phyloP scores from a whole-genome alignment of 1,140 invertebrate genomes.

The Rhopalosiphum padi region DNA sequence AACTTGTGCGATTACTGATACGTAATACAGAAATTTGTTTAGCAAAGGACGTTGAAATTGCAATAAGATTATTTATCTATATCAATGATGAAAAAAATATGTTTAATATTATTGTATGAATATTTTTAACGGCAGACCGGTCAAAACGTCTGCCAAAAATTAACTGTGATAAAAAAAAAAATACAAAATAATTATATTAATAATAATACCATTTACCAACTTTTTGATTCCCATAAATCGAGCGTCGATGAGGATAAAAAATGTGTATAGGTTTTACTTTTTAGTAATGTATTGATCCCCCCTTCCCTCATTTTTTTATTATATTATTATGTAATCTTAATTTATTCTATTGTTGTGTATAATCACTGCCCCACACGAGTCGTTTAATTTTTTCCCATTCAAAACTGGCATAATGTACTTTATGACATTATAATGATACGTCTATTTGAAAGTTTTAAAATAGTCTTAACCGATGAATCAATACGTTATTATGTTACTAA shows the following conservation, averaged over 20 bases:
- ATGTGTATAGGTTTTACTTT: conserved; percentile 35
- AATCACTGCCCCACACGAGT: background rate
- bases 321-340: background rate
- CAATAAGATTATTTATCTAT: conserved; percentile 40
- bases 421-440: background rate
- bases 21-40: conserved; percentile 28
- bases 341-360: conserved; percentile 4
- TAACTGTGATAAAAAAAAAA: conserved; percentile 55
- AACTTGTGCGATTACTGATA: conserved; percentile 1
- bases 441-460: background rate
- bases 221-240: background rate
- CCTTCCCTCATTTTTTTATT: background rate
- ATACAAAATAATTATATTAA: background rate
- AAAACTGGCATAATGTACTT: conserved; percentile 10
- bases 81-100: conserved; percentile 16
- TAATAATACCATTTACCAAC: background rate
- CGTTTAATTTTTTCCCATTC: background rate
- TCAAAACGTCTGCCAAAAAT: conserved; percentile 25
- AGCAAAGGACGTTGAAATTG: conserved; percentile 45
- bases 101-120: conserved; percentile 44
- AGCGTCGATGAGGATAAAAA: background rate
- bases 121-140: conserved; percentile 32
- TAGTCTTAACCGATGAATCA: background rate
- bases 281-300: background rate
- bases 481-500: no score